A percentile compares a stretch with the other conserved stretches of the same genome.
phyloP scores from a whole-genome alignment of 2,888 invertebrate species.

The Drosophila neutralis region DNA sequence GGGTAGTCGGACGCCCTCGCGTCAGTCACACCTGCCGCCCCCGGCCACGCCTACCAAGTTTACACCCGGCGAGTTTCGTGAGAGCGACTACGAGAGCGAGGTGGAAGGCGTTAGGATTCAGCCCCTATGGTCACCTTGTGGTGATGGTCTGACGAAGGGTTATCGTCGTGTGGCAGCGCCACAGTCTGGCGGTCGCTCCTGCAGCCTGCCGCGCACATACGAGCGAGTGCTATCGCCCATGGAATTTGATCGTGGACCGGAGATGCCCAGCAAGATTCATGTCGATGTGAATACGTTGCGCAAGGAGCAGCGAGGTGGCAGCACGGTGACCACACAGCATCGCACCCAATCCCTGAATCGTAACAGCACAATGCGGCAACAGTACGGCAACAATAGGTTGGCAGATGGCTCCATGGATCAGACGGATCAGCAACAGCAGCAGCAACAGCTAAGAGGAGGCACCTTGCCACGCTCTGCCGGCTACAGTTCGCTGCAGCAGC shows the following conservation, averaged over 20 bases:
- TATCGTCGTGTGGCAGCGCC: slow-evolving; percentile 88
- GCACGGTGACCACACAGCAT: slow-evolving; percentile 69
- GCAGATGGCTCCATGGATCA: slow-evolving; percentile 62
- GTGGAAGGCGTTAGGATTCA: slow-evolving; percentile 87
- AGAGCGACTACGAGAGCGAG: slow-evolving; percentile 90
- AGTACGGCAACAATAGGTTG: slow-evolving; percentile 28
- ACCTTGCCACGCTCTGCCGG: slow-evolving; percentile 88
- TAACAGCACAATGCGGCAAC: slow-evolving; percentile 74
- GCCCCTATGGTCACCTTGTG: slow-evolving; percentile 88
- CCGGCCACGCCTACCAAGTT: slow-evolving; percentile 88
- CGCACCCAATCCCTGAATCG: slow-evolving; percentile 82
- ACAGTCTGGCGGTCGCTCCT: slow-evolving; percentile 84
- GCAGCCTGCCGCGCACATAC: slow-evolving; percentile 86
- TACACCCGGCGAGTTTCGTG: slow-evolving; percentile 87
- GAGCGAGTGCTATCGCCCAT: slow-evolving; percentile 87
- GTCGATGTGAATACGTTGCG: slow-evolving; percentile 76
- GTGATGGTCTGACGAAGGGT: slow-evolving; percentile 86
- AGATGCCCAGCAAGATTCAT: slow-evolving; percentile 84
- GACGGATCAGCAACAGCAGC: slow-evolving; percentile 60
- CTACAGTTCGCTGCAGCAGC: slow-evolving; percentile 84
- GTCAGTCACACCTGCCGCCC: slow-evolving; percentile 84
- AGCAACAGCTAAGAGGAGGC: slow-evolving; percentile 85
- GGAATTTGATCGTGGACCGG: slow-evolving; percentile 87
- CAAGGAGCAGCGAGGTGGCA: slow-evolving; percentile 74
- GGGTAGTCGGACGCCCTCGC: slow-evolving; percentile 82